phyloP scores from a whole-genome alignment of 2,113 vertebrate genomes.

The Cephalopholis sonnerati region DNA sequence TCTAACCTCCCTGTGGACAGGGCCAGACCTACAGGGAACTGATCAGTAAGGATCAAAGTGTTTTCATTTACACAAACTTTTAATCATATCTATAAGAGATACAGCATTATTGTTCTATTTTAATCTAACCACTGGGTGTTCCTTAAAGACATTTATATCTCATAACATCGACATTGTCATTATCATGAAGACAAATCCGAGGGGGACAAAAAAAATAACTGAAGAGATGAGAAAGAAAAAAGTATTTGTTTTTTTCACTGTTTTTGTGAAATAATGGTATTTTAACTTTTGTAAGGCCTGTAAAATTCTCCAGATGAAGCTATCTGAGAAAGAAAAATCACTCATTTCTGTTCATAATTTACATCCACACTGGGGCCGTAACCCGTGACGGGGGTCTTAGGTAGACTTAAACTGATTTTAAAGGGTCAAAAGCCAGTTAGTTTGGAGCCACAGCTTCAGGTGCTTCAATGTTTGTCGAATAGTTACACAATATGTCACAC shows the following conservation, averaged over 20 bases:
- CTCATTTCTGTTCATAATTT: neutral
- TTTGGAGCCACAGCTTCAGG: neutral
- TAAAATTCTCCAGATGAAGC: neutral
- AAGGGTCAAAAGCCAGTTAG: neutral
- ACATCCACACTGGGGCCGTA: neutral
- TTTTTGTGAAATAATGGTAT: neutral
- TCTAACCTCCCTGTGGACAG: neutral
- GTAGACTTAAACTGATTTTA: neutral
- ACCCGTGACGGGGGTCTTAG: neutral
- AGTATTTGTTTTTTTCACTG: neutral
- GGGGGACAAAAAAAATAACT: neutral
- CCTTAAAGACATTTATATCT: neutral
- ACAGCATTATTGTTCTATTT: neutral
- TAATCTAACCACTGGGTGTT: neutral
- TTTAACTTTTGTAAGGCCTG: neutral
- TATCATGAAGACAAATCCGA: neutral
- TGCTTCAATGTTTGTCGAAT: neutral
- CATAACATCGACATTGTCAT: neutral
- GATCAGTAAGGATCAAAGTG: neutral
- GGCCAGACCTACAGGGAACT: neutral
- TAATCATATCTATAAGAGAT: neutral
- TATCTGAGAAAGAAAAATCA: neutral
- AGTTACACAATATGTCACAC: neutral
- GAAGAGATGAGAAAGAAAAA: neutral
- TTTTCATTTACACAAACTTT: constrained; percentile 2